Conservation (phyloP, 2,113 vertebrate species). For the Micromys minutus region DNA sequence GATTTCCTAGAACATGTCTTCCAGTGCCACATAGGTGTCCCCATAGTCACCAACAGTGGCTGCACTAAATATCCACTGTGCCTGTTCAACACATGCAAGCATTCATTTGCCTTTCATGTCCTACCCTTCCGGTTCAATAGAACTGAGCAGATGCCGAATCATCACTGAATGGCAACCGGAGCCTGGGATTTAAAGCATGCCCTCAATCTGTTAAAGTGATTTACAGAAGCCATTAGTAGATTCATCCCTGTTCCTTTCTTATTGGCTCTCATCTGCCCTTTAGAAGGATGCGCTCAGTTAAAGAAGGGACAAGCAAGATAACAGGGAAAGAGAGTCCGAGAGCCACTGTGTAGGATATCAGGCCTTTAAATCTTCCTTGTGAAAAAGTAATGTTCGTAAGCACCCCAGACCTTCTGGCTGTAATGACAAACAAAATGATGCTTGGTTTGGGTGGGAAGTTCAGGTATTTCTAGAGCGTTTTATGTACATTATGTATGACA, state of each 20-base stretch:
- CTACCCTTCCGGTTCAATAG: not conserved
- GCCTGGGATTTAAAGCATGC: not conserved
- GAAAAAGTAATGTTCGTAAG: conserved; percentile 52
- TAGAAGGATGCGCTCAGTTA: conserved; percentile 22
- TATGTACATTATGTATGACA: conserved; percentile 50
- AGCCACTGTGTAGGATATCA: not conserved
- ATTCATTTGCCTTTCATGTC: conserved; percentile 5
- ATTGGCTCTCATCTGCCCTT: conserved; percentile 24
- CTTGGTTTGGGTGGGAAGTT: conserved; percentile 41
- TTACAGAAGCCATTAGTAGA: not conserved
- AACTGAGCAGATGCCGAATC: conserved; percentile 7
- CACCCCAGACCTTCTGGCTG: conserved; percentile 3
- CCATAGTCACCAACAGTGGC: not conserved
- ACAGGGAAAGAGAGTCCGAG: not conserved
- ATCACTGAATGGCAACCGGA: conserved; percentile 15
- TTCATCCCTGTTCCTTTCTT: conserved; percentile 30
- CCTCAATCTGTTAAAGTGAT: not conserved
- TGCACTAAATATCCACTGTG: not conserved
- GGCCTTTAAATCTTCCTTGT: conserved; percentile 10
- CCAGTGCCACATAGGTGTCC: not conserved
- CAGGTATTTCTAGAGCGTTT: conserved; percentile 26
- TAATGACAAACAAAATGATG: conserved; percentile 11
- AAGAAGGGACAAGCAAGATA: conserved; percentile 41
- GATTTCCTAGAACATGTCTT: not conserved
- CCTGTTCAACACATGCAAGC: conserved; percentile 35